Conservation (phyloP, 1,140 invertebrate genomes). For the Cryptotermes secundus region DNA sequence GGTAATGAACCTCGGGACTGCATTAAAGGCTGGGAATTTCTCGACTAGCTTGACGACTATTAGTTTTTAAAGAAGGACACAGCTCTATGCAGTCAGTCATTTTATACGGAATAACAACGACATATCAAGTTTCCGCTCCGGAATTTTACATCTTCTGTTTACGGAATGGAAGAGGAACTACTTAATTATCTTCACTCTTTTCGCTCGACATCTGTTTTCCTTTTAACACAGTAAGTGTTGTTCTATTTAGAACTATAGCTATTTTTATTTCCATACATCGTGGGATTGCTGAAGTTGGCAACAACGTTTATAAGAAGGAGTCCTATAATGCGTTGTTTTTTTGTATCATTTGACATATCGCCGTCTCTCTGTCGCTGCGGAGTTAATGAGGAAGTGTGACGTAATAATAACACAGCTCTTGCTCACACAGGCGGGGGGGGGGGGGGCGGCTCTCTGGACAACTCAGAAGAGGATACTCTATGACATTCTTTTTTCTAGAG, state of each 20-base stretch:
- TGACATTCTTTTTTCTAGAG: not conserved
- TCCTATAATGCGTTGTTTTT: not conserved
- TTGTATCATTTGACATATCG: not conserved
- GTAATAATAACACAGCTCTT: constrained; percentile 6
- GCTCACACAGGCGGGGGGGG: too few relatives aligned
- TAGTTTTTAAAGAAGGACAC: too few relatives aligned
- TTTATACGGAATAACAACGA: too few relatives aligned
- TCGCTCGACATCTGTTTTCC: not conserved
- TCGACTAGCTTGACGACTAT: too few relatives aligned
- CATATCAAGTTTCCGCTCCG: too few relatives aligned
- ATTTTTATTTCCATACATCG: not conserved
- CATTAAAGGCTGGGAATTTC: too few relatives aligned
- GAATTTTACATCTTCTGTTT: not conserved
- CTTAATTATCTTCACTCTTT: not conserved
- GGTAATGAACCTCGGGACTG: too few relatives aligned
- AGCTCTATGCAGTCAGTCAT: too few relatives aligned
- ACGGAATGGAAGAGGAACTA: not conserved
- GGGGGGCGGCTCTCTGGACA: not conserved
- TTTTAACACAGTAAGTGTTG: not conserved
- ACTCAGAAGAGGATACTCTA: not conserved
- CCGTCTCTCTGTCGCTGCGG: not conserved
- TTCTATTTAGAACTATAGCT: not conserved
- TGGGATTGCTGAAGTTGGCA: not conserved
- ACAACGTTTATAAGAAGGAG: not conserved
- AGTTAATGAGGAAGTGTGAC: constrained; percentile 12